A percentile compares a stretch with the other conserved stretches of the same genome.
Conservation (phyloP, 2,113 vertebrate species). For the Crotalus horridus region DNA sequence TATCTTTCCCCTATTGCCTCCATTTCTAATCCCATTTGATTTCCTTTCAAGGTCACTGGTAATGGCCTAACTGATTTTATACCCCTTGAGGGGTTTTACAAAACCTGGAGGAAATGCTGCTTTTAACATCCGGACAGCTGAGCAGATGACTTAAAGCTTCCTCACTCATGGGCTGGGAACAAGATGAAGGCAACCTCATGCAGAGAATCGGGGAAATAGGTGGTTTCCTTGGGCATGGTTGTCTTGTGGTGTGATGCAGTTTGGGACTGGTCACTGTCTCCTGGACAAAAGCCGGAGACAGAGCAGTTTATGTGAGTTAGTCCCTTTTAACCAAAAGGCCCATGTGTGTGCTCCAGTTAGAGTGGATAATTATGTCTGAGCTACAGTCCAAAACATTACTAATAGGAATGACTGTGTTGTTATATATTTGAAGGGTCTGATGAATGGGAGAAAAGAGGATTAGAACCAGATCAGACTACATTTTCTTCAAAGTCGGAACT, state of each 20-base stretch:
- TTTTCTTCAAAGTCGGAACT: rapidly evolving
- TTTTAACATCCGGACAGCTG: neutral
- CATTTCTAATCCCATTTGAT: neutral
- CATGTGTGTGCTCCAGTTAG: neutral
- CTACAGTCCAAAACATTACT: rapidly evolving
- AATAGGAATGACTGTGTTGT: rapidly evolving
- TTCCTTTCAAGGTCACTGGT: neutral
- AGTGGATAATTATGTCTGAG: neutral
- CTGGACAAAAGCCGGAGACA: neutral
- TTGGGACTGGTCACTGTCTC: neutral
- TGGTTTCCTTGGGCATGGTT: neutral
- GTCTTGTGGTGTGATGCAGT: neutral
- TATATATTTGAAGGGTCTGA: neutral
- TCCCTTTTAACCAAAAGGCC: neutral
- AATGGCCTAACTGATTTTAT: neutral
- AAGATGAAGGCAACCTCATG: neutral
- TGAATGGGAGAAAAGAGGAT: neutral
- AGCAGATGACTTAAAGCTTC: neutral
- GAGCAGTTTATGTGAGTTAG: neutral
- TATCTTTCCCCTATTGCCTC: neutral
- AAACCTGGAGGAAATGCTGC: neutral
- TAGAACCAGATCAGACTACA: neutral
- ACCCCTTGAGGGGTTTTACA: neutral
- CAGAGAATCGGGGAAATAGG: neutral
- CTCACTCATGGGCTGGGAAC: neutral